phyloP scores from a whole-genome alignment of 2,113 vertebrate genomes.

The Trematocara nigrifrons region DNA sequence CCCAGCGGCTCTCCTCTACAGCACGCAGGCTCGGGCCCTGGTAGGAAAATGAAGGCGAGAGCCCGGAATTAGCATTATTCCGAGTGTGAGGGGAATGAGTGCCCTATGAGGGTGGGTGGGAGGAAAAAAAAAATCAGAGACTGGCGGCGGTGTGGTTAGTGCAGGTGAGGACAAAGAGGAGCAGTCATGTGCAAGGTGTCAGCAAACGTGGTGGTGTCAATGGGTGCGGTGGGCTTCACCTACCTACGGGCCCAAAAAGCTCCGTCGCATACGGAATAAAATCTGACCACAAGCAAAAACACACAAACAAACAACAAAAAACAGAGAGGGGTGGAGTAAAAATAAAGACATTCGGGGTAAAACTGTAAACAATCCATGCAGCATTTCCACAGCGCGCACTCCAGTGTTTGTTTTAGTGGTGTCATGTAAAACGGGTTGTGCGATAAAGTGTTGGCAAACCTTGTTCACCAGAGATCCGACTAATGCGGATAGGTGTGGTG shows the following conservation, averaged over 20 bases:
- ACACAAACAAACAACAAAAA: slow-evolving; percentile 32
- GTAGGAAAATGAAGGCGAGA: neutral
- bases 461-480: neutral
- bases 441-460: neutral
- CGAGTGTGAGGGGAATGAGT: neutral
- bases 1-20: neutral
- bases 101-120: neutral
- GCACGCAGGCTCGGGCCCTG: neutral
- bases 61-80: neutral
- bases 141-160: slow-evolving; percentile 37
- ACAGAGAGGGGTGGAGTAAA: slow-evolving; percentile 33
- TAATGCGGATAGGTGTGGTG: neutral
- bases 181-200: slow-evolving; percentile 8
- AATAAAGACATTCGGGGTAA: slow-evolving; percentile 45
- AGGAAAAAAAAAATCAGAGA: neutral
- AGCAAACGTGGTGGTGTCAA: neutral
- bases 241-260: slow-evolving; percentile 87
- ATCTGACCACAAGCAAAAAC: slow-evolving; percentile 81
- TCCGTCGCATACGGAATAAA: slow-evolving; percentile 87
- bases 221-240: slow-evolving; percentile 66
- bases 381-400: slow-evolving; percentile 44
- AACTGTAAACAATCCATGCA: slow-evolving; percentile 68
- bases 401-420: neutral
- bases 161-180: neutral
- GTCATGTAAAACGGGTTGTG: neutral